phyloP scores from a whole-genome alignment of 1,140 invertebrate genomes.

The Dinothrombium tinctorium region DNA sequence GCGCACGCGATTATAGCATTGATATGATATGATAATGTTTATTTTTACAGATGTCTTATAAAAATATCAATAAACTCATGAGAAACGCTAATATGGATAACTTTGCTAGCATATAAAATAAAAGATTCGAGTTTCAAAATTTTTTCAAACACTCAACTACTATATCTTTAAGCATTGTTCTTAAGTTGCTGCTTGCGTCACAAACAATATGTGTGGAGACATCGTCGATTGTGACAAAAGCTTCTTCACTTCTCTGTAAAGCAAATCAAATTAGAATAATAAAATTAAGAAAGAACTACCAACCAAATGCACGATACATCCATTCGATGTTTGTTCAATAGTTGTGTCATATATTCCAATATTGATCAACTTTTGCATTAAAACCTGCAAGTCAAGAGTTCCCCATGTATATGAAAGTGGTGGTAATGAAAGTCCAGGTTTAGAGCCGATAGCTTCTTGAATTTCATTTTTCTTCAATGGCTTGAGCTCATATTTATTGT shows the following conservation, averaged over 20 bases:
- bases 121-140: too few relatives aligned
- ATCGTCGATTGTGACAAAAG: slow-evolving; percentile 55
- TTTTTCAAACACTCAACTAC: slow-evolving; percentile 51
- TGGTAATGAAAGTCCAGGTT: slow-evolving; percentile 13
- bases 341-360: slow-evolving; percentile 61
- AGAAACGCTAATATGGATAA: too few relatives aligned
- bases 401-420: slow-evolving; percentile 37
- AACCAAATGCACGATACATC: slow-evolving; percentile 53
- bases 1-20: too few relatives aligned
- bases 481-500: slow-evolving; percentile 27
- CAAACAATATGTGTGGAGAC: slow-evolving; percentile 74
- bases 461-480: slow-evolving; percentile 14
- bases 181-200: slow-evolving; percentile 36
- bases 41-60: too few relatives aligned
- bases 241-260: slow-evolving; percentile 34
- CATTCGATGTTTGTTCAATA: slow-evolving; percentile 36
- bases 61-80: too few relatives aligned
- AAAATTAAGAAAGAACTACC: slow-evolving; percentile 15
- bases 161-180: slow-evolving; percentile 43
- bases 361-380: slow-evolving; percentile 41
- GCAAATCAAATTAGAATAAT: slow-evolving; percentile 4
- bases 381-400: slow-evolving; percentile 45
- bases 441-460: slow-evolving; percentile 6
- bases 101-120: too few relatives aligned
- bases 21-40: too few relatives aligned